Evolutionary conservation across 2,797 vertebrate genomes (phyloP).

Genomic region (Ctenochaetus hawaiiensis): DNA sequence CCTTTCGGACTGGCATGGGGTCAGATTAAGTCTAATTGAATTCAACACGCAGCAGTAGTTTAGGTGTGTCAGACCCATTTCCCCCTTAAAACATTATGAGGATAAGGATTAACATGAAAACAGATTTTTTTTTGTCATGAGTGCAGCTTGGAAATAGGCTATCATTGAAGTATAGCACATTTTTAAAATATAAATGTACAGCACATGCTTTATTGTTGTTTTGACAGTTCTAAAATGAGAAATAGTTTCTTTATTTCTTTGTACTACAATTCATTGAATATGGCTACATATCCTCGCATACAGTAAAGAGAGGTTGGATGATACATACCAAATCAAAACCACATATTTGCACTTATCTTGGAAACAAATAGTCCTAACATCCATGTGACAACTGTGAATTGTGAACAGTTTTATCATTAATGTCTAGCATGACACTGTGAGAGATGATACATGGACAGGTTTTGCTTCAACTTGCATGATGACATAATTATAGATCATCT

Average conservation of each 20-base stretch:
- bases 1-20: slow-evolving; percentile 82
- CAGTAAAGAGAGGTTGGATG: not conserved
- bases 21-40: slow-evolving; percentile 85
- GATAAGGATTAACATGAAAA: slow-evolving; percentile 71
- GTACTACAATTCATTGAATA: not conserved
- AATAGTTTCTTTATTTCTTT: not conserved
- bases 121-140: slow-evolving; percentile 47
- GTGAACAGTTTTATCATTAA: not conserved
- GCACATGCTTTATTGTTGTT: too few species aligned
- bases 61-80: slow-evolving; percentile 73
- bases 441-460: not conserved
- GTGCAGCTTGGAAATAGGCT: slow-evolving; percentile 5
- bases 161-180: not conserved
- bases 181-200: not conserved
- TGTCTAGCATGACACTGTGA: not conserved
- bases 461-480: slow-evolving; percentile 24
- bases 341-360: not conserved
- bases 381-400: not conserved
- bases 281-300: not conserved
- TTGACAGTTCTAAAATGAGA: not conserved
- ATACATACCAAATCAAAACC: not conserved
- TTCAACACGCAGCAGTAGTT: slow-evolving; percentile 81
- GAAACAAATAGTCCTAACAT: not conserved
- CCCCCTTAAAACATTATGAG: slow-evolving; percentile 66
- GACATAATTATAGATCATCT: slow-evolving; percentile 24